Conservation (phyloP, 2,888 invertebrate species). For the Lasioglossum leucozonium region DNA sequence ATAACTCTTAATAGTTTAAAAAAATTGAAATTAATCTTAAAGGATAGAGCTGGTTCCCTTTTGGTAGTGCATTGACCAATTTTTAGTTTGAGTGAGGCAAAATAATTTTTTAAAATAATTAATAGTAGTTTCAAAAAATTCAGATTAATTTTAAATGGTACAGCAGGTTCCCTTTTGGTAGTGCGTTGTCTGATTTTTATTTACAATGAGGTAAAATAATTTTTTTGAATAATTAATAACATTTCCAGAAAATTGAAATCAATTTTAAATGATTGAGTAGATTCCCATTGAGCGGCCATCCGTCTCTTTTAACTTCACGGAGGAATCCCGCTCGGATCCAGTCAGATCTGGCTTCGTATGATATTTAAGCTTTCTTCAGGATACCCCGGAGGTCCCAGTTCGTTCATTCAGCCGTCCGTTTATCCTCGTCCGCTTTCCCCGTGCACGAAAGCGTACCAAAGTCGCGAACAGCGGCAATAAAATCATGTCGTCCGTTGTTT, state of each 20-base stretch:
- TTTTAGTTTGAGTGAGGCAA: neutral
- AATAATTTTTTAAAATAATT: neutral
- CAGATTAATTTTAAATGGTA: too few relatives aligned
- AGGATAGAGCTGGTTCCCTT: neutral
- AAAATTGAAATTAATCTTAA: too few relatives aligned
- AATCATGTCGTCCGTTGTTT: neutral
- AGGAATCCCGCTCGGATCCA: neutral
- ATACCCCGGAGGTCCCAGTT: neutral
- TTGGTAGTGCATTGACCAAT: neutral
- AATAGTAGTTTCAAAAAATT: too few relatives aligned
- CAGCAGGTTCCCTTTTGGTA: neutral
- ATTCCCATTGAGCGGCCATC: neutral
- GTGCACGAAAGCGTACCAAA: neutral
- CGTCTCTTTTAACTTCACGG: neutral
- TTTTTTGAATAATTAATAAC: neutral
- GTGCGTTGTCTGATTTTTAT: too few relatives aligned
- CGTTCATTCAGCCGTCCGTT: neutral
- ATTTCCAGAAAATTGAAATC: too few relatives aligned
- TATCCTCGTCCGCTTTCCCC: neutral
- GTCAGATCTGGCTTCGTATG: neutral
- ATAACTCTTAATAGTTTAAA: too few relatives aligned
- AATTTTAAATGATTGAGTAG: neutral
- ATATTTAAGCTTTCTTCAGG: neutral
- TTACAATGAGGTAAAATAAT: neutral
- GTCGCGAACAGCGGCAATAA: neutral